A percentile compares a stretch with the other conserved stretches of the same genome.
Evolutionary conservation across 2,888 invertebrate genomes (phyloP).

Genomic region (Cyclophora punctaria): DNA sequence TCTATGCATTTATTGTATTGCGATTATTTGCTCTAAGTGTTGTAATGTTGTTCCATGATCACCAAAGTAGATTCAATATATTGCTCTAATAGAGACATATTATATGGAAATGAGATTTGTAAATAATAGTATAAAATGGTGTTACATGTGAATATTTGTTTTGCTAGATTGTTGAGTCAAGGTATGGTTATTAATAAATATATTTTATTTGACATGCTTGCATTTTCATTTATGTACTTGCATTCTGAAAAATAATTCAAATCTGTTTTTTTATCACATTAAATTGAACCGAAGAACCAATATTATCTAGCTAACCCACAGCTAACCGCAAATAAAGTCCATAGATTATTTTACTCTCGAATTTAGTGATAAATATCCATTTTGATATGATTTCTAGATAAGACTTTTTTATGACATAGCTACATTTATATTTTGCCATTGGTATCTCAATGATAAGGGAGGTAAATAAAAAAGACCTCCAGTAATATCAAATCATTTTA

Average conservation of each 20-base stretch:
- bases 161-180: conserved; percentile 64
- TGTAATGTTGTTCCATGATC: conserved; percentile 69
- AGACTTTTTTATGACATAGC: no score
- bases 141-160: conserved; percentile 61
- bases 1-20: conserved; percentile 41
- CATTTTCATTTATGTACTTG: no score
- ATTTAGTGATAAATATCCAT: no score
- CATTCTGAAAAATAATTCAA: no score
- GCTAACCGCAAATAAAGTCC: no score
- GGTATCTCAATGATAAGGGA: no score
- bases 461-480: conserved; percentile 6
- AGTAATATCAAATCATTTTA: conserved; percentile 35
- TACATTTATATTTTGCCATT: no score
- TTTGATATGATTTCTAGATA: no score
- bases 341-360: no score
- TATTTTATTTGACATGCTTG: conserved; percentile 51
- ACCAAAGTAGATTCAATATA: conserved; percentile 62
- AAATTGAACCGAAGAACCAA: no score
- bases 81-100: conserved; percentile 34
- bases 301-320: no score
- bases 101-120: conserved; percentile 59
- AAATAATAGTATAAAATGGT: conserved; percentile 68
- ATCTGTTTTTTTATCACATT: no score
- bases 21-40: conserved; percentile 68
- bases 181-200: conserved; percentile 62